Percentiles rank a stretch among this genome's conserved stretches.
phyloP scores from a whole-genome alignment of 2,113 vertebrate genomes.

The Datnioides undecimradiatus region DNA sequence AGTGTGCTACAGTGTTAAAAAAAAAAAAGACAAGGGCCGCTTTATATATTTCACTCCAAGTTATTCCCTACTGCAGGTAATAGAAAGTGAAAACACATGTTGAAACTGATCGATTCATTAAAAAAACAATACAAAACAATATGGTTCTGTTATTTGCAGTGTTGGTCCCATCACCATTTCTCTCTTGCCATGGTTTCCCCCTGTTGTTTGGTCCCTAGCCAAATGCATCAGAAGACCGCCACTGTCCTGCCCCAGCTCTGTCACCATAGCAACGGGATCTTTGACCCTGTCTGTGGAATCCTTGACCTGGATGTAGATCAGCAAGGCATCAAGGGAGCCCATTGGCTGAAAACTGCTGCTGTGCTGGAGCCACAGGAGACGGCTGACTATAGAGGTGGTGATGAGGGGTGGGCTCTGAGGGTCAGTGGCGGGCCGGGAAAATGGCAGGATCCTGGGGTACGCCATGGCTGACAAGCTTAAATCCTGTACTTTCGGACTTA shows the following conservation, averaged over 20 bases:
- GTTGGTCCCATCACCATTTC: constrained; percentile 24
- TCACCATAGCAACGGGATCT: constrained; percentile 64
- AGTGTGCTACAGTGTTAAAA: constrained; percentile 16
- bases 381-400: not conserved
- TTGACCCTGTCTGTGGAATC: constrained; percentile 57
- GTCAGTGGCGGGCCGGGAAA: constrained; percentile 13
- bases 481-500: not conserved
- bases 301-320: constrained; percentile 74
- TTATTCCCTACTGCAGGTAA: constrained; percentile 40
- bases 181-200: not conserved
- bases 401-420: constrained; percentile 29
- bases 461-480: not conserved
- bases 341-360: constrained; percentile 45
- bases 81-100: constrained; percentile 61
- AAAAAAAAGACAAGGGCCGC: not conserved
- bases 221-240: constrained; percentile 9
- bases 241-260: constrained; percentile 19
- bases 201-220: not conserved
- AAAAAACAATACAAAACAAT: constrained; percentile 34
- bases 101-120: constrained; percentile 49
- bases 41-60: constrained; percentile 52
- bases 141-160: constrained; percentile 31
- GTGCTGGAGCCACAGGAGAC: constrained; percentile 33
- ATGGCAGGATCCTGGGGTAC: constrained; percentile 7
- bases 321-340: constrained; percentile 19